phyloP scores from a whole-genome alignment of 2,797 vertebrate genomes.

The Psittacula derbiana region DNA sequence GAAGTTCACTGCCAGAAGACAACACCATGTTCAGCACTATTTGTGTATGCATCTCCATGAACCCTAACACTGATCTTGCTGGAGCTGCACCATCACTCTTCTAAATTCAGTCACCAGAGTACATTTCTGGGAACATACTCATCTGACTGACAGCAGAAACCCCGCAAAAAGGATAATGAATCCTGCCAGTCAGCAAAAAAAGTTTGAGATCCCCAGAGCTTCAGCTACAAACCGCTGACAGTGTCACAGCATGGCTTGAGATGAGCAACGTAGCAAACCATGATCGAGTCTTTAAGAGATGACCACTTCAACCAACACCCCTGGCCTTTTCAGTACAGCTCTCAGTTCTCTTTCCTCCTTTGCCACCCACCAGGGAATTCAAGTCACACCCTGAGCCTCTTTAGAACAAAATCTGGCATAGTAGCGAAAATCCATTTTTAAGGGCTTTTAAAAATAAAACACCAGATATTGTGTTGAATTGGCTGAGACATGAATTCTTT shows the following conservation, averaged over 20 bases:
- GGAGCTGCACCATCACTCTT: not conserved
- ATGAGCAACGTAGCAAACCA: fast-evolving
- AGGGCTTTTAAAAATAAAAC: not conserved
- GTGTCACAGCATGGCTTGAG: not conserved
- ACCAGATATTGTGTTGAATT: not conserved
- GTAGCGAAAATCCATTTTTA: not conserved
- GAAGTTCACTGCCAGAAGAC: fast-evolving
- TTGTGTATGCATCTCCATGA: not conserved
- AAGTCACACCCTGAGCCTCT: not conserved
- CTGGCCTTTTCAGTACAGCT: not conserved
- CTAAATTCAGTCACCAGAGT: not conserved
- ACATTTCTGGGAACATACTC: not conserved
- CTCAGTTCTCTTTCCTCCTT: fast-evolving
- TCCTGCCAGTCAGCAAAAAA: not conserved
- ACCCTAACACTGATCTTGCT: not conserved
- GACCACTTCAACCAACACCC: not conserved
- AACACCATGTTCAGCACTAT: not conserved
- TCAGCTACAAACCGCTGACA: not conserved
- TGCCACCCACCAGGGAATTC: not conserved
- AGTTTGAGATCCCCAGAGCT: not conserved
- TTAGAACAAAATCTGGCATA: not conserved
- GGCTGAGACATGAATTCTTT: not conserved
- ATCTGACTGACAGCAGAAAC: not conserved
- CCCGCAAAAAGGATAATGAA: not conserved
- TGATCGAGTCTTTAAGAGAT: not conserved